Evolutionary conservation across 2,797 vertebrate genomes (phyloP).

Genomic region (Pipistrellus pygmaeus): DNA sequence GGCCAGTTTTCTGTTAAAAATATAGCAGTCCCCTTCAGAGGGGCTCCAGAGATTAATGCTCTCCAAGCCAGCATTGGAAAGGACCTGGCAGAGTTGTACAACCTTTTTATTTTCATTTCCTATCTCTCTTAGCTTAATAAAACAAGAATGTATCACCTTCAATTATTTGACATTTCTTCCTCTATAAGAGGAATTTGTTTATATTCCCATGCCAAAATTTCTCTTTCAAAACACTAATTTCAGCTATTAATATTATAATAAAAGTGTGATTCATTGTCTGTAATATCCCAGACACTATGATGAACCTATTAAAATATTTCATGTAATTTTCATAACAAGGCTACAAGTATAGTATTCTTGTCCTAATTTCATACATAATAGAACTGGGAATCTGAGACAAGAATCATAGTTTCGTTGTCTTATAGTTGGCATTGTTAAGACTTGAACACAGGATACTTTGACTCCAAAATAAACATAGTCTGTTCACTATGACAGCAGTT

Average conservation of each 20-base stretch:
- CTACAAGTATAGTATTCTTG: neutral
- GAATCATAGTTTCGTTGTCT: conserved; percentile 26
- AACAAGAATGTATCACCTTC: conserved; percentile 20
- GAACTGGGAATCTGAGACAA: neutral
- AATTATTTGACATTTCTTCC: conserved; percentile 62
- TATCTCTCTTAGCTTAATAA: conserved; percentile 1
- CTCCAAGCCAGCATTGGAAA: neutral
- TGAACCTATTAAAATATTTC: neutral
- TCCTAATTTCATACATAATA: neutral
- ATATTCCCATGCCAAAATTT: neutral
- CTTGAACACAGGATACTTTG: neutral
- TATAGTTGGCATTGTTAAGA: neutral
- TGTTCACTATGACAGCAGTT: neutral
- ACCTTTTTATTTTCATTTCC: conserved; percentile 29
- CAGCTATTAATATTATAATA: conserved; percentile 29
- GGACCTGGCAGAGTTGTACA: neutral
- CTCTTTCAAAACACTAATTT: conserved; percentile 46
- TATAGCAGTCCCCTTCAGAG: neutral
- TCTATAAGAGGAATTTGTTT: conserved; percentile 26
- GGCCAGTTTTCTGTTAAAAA: neutral
- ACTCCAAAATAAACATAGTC: neutral
- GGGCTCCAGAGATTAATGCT: neutral
- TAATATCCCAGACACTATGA: neutral
- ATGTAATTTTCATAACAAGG: conserved; percentile 22
- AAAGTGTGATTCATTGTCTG: neutral